A percentile compares a stretch with the other conserved stretches of the same genome.
phyloP scores from a whole-genome alignment of 2,888 invertebrate species.

The Myopa tessellatipennis region DNA sequence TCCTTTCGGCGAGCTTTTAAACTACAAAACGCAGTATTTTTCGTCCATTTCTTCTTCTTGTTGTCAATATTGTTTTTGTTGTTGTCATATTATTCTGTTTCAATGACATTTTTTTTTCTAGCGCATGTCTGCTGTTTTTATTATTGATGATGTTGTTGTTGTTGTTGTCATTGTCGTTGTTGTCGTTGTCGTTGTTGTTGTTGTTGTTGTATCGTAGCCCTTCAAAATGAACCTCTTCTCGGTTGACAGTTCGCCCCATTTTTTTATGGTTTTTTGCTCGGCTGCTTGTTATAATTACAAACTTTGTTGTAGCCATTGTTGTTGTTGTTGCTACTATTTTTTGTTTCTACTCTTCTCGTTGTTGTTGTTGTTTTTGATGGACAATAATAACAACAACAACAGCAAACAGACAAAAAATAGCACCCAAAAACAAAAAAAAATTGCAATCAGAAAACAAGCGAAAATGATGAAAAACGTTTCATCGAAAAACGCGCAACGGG shows the following conservation, averaged over 20 bases:
- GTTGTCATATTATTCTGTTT: not conserved
- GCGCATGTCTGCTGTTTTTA: not conserved
- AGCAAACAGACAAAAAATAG: not conserved
- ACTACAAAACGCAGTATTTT: not conserved
- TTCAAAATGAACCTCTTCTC: not conserved
- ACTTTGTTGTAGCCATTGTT: conserved; percentile 17
- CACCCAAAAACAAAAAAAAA: conserved; percentile 8
- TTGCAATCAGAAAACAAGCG: no score
- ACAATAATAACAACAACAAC: conserved; percentile 3
- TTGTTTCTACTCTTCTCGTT: not conserved
- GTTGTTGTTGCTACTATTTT: conserved; percentile 15
- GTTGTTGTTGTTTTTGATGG: conserved; percentile 5
- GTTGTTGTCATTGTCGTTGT: conserved; percentile 4
- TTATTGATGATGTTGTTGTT: conserved; percentile 9
- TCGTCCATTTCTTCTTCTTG: not conserved
- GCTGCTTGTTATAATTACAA: conserved; percentile 11
- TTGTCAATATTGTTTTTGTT: not conserved
- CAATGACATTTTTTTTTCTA: not conserved
- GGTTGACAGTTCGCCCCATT: not conserved
- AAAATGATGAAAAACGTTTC: no score
- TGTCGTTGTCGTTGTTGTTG: conserved; percentile 2
- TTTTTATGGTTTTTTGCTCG: not conserved
- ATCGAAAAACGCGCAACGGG: not conserved
- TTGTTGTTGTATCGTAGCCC: not conserved
- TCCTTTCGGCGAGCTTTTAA: not conserved